Evolutionary conservation across 2,888 invertebrate genomes (phyloP).

Genomic region (Morpho achilles): DNA sequence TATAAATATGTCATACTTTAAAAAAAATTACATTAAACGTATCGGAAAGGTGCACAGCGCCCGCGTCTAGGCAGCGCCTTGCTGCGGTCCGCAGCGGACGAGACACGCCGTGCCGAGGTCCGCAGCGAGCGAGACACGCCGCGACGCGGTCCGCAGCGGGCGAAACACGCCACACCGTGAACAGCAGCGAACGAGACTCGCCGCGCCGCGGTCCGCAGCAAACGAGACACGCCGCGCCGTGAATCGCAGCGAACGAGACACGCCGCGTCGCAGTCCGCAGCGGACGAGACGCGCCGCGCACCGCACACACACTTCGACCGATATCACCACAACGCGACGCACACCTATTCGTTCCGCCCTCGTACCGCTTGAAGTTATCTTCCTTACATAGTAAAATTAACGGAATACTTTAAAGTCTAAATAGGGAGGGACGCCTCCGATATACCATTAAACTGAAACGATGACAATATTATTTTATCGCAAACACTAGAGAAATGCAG

Average conservation of each 20-base stretch:
- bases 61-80: too few relatives aligned
- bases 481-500: slow-evolving; percentile 81
- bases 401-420: slow-evolving; percentile 78
- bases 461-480: slow-evolving; percentile 77
- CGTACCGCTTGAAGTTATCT: slow-evolving; percentile 65
- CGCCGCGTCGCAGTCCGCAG: neutral
- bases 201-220: neutral
- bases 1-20: slow-evolving; percentile 78
- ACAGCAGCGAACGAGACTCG: slow-evolving; percentile 31
- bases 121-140: slow-evolving; percentile 40
- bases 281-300: neutral
- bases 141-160: slow-evolving; percentile 55
- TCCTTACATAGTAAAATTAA: slow-evolving; percentile 76
- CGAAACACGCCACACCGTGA: slow-evolving; percentile 18
- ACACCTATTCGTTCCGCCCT: slow-evolving; percentile 67
- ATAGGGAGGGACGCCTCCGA: slow-evolving; percentile 46
- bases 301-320: slow-evolving; percentile 36
- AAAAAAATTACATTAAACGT: slow-evolving; percentile 76
- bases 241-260: neutral
- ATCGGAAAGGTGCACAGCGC: slow-evolving; percentile 56
- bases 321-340: slow-evolving; percentile 54
- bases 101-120: too few relatives aligned
- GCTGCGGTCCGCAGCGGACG: slow-evolving; percentile 29
- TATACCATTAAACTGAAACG: slow-evolving; percentile 72
- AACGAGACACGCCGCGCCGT: too few relatives aligned